Conservation (phyloP, 53 echinoderm and acorn worm genomes). For the Antedon mediterranea region DNA sequence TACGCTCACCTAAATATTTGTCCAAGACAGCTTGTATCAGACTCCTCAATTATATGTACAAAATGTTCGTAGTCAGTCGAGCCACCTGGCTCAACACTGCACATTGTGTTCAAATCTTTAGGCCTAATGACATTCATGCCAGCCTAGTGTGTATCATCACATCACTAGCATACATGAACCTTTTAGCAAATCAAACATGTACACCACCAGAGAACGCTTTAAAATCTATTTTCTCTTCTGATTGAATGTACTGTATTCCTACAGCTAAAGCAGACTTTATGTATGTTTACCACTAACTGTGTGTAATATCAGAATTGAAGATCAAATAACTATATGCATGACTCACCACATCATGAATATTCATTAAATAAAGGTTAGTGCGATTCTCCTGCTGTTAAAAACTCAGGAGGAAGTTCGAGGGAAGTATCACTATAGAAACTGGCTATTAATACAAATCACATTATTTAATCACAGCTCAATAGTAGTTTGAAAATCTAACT, state of each 20-base stretch:
- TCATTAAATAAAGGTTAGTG: not conserved
- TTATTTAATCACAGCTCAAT: no score
- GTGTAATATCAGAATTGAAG: not conserved
- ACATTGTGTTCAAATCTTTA: not conserved
- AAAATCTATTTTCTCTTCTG: not conserved
- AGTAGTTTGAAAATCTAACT: no score
- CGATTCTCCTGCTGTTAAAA: not conserved
- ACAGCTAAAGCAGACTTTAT: not conserved
- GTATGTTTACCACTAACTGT: not conserved
- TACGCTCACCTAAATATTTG: constrained; percentile 78
- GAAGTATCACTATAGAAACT: not conserved
- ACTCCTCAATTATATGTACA: constrained; percentile 78
- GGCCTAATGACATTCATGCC: not conserved
- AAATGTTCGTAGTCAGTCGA: constrained; percentile 42
- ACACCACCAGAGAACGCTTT: not conserved
- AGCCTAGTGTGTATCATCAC: not conserved
- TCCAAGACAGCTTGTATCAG: constrained; percentile 84
- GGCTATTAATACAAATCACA: no score
- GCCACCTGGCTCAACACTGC: constrained; percentile 19
- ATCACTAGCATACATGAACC: not conserved
- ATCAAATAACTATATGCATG: not conserved
- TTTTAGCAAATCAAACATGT: not conserved
- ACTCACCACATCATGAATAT: not conserved
- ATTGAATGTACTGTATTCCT: not conserved
- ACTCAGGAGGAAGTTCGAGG: not conserved